Evolutionary conservation across 2,888 invertebrate genomes (phyloP), one percentile per base, ranked within the genome.

Genomic region (Bhutanitis thaidina): DNA sequence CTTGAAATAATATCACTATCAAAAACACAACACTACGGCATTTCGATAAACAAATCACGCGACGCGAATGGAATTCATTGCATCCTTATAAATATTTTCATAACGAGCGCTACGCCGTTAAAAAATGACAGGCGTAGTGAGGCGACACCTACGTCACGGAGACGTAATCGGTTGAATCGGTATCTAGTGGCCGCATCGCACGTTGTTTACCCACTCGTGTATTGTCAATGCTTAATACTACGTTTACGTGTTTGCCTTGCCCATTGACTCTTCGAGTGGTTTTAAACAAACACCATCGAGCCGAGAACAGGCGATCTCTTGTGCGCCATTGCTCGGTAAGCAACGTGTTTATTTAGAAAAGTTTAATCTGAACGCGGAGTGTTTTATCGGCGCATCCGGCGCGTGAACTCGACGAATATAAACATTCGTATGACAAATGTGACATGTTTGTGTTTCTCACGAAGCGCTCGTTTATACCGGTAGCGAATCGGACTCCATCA

Each of bases 381-480:
- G 81, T 60, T 80, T 80, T 83, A 83, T 80, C 79, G 67, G 64
- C 49, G 71, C 76, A 80, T 84, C 84, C 84, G 85, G 77, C 64
- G 62, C 25, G 30, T 10, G 1, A 32, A 15, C 44, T 54, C 52
- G 46, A 57, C 46, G 69, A 71, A 68, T 68, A n/a, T 71, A 73
- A 73, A 75, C 65, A 71, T 68, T 65, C 61, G 53, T 48, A 52
- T 55, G 58, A 60, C 55, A 61, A 59, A 64, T 59, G 58, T 36
- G 34, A 7, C 15, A 39, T 81, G 76, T 82, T 78, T 63, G 75
- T 63, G 40, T 78, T 84, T 84, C 84, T 74, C 84, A 83, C 82
- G 81, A 52, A 37, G 5, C 41, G 34, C 34, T 10, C 50, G 51
- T 12, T 12, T 13, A 34, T 53, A 32, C 48, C 59, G 47, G 56